Conservation (phyloP, 2,888 invertebrate species). For the Campoplex nolae region DNA sequence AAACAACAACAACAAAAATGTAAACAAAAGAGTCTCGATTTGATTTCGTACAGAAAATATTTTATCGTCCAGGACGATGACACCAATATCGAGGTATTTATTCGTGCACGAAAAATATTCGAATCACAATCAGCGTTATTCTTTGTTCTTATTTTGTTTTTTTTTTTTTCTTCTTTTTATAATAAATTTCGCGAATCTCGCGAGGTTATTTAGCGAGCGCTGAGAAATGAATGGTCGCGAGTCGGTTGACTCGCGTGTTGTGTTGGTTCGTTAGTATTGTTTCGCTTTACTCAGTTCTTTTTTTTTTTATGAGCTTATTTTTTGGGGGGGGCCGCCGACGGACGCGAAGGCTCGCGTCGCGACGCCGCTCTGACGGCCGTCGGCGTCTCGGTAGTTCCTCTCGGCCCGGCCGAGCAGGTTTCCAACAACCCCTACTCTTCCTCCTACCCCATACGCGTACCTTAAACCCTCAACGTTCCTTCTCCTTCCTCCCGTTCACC, state of each 20-base stretch:
- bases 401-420: constrained; percentile 80
- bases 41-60: not conserved
- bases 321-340: constrained; percentile 65
- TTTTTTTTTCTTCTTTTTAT: not conserved
- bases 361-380: constrained; percentile 81
- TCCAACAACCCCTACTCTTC: constrained; percentile 69
- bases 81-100: constrained; percentile 1
- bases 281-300: not conserved
- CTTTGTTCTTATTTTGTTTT: not conserved
- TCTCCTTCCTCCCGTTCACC: not conserved
- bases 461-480: constrained; percentile 27
- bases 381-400: constrained; percentile 76
- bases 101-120: constrained; percentile 33
- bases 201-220: not conserved
- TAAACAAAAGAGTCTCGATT: not conserved
- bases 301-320: constrained; percentile 21
- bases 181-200: not conserved
- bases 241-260: constrained; percentile 22
- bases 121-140: constrained; percentile 19
- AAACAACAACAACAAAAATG: not conserved
- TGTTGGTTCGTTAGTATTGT: not conserved
- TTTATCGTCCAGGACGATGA: not conserved
- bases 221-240: not conserved
- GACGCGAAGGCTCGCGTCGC: constrained; percentile 75
- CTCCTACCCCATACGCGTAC: constrained; percentile 44